A percentile compares a stretch with the other conserved stretches of the same genome.
These are phyloP conservation scores for Geotrupes spiniger DNA, from an alignment of 2,888 invertebrate genomes.

Conservation along the genomic window DNA sequence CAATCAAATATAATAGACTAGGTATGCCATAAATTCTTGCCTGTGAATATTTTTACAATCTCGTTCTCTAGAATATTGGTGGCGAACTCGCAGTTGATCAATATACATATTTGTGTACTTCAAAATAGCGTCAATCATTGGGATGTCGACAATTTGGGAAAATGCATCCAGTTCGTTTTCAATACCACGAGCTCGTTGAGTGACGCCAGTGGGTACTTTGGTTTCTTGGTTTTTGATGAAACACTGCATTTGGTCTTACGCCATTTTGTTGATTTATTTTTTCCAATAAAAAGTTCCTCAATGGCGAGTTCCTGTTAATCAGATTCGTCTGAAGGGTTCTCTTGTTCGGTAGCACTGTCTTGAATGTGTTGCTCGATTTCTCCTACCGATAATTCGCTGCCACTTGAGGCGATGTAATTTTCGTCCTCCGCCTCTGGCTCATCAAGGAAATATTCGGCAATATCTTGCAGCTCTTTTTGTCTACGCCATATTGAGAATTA, in stretches of 20 bases:
- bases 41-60: conserved; percentile 24
- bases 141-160: conserved; percentile 27
- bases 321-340: conserved; percentile 1
- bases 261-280: conserved; percentile 14
- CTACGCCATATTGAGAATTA: not conserved
- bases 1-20: not conserved
- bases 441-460: no score
- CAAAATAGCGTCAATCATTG: no score
- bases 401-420: not conserved
- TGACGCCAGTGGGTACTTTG: no score
- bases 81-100: no score
- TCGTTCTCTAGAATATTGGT: no score
- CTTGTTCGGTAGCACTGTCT: no score
- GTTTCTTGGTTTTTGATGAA: no score
- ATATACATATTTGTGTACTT: no score
- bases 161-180: conserved; percentile 18
- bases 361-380: no score
- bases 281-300: no score
- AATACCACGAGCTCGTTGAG: no score
- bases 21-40: conserved; percentile 15
- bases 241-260: conserved; percentile 8
- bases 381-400: not conserved
- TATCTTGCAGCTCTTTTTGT: not conserved
- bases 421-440: no score
- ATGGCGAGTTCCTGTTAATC: conserved; percentile 1